These are phyloP conservation scores for Phalanger gymnotis DNA, from an alignment of 2,797 vertebrate genomes.

Conservation along the genomic window DNA sequence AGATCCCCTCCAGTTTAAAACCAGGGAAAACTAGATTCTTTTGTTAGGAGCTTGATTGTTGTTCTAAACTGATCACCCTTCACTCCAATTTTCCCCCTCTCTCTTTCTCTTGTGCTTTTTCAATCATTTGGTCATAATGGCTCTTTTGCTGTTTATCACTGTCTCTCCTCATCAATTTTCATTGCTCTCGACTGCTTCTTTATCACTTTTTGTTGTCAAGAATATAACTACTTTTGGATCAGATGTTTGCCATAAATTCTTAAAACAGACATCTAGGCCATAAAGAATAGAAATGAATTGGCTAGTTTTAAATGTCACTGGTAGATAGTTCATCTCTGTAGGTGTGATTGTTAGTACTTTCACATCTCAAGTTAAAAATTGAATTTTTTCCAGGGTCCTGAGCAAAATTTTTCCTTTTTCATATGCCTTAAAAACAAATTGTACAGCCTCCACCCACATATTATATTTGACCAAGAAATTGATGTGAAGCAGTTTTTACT, in stretches of 20 bases:
- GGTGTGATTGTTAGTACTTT: constrained; percentile 77
- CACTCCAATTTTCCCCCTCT: constrained; percentile 66
- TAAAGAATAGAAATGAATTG: constrained; percentile 84
- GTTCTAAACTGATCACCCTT: constrained; percentile 55
- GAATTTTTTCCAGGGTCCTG: constrained; percentile 69
- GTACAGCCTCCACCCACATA: constrained; percentile 67
- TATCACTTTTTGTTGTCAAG: constrained; percentile 86
- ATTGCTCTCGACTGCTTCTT: constrained; percentile 84
- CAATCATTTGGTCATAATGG: constrained; percentile 80
- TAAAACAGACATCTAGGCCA: constrained; percentile 76
- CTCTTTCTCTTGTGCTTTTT: constrained; percentile 71
- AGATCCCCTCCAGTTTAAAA: constrained; percentile 56
- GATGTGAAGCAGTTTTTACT: constrained; percentile 58
- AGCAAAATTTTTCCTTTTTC: constrained; percentile 68
- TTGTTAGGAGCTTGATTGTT: constrained; percentile 31
- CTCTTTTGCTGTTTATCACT: constrained; percentile 82
- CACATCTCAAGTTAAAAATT: constrained; percentile 76
- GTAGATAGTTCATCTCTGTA: constrained; percentile 83
- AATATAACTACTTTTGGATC: constrained; percentile 85
- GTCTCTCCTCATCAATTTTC: constrained; percentile 85
- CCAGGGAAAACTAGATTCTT: constrained; percentile 36
- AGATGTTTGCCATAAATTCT: constrained; percentile 85
- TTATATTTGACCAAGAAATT: constrained; percentile 74
- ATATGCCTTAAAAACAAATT: constrained; percentile 70
- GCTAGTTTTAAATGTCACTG: constrained; percentile 82